A percentile compares a stretch with the other conserved stretches of the same genome.
These are phyloP conservation scores for Aurelia aurita complex sp. Pacific DNA, from an alignment of 30 jellyfish, hydroid and myxozoan genomes.

Conservation along the genomic window DNA sequence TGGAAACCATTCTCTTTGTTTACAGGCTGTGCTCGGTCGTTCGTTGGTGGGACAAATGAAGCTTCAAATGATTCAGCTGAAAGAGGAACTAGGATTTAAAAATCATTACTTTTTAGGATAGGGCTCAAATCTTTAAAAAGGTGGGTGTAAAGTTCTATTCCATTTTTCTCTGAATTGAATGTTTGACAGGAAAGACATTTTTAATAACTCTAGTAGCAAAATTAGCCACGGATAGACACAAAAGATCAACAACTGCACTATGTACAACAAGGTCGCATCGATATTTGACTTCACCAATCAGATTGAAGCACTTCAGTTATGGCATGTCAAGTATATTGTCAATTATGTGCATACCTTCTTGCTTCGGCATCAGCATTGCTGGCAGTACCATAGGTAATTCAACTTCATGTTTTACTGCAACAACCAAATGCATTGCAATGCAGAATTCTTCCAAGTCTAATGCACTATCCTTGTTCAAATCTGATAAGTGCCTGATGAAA, in stretches of 20 bases:
- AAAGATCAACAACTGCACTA: no score
- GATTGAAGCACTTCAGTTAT: no score
- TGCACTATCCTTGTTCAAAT: conserved; percentile 91
- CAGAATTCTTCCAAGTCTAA: conserved; percentile 90
- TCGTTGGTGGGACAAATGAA: conserved; percentile 26
- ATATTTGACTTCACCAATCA: no score
- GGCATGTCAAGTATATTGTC: no score
- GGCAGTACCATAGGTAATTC: conserved; percentile 90
- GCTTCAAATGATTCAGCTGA: conserved; percentile 29
- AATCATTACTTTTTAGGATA: no score
- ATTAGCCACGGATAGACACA: no score
- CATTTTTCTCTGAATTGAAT: no score
- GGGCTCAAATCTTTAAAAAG: no score
- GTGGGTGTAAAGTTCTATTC: no score
- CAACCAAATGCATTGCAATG: conserved; percentile 99
- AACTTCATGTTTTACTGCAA: conserved; percentile 94
- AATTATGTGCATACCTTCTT: conserved; percentile 30
- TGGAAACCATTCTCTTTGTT: conserved; percentile 27
- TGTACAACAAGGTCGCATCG: no score
- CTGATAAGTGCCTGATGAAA: conserved; percentile 91
- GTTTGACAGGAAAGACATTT: no score
- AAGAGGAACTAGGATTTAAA: neutral
- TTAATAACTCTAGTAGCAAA: no score
- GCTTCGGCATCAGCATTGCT: conserved; percentile 60
- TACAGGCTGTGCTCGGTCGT: neutral